Evolutionary conservation across 2,113 vertebrate genomes (phyloP).

Genomic region (Eonycteris spelaea): DNA sequence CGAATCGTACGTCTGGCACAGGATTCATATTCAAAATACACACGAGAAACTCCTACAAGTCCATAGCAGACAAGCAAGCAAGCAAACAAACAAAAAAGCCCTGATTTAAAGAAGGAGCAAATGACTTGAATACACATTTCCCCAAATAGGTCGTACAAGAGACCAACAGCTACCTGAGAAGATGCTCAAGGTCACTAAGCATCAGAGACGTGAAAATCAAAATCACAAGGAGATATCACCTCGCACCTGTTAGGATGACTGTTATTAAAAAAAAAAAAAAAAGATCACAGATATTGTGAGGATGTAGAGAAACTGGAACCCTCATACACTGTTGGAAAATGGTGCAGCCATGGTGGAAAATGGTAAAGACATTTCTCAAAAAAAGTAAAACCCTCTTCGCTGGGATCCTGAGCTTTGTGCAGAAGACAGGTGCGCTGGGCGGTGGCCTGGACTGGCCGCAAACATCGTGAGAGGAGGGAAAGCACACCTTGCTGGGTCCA

Average conservation of each 20-base stretch:
- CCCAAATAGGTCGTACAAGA: not conserved
- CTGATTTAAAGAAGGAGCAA: not conserved
- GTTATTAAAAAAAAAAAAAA: not conserved
- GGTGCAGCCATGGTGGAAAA: not conserved
- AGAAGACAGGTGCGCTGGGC: rapidly evolving
- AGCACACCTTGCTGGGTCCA: not conserved
- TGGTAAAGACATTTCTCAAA: not conserved
- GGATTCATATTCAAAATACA: not conserved
- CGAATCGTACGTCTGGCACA: not conserved
- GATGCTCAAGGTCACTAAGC: not conserved
- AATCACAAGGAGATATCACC: not conserved
- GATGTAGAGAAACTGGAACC: not conserved
- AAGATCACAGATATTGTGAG: not conserved
- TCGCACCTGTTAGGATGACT: not conserved
- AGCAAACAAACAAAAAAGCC: not conserved
- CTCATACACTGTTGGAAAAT: not conserved
- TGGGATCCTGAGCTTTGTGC: not conserved
- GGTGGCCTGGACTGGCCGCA: too few relatives aligned
- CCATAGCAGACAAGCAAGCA: not conserved
- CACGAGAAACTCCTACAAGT: not conserved
- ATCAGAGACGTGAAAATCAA: not conserved
- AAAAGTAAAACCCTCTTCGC: too few relatives aligned
- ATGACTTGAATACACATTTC: not conserved
- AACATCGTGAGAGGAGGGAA: not conserved
- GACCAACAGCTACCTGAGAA: not conserved